Evolutionary conservation across 2,797 vertebrate genomes (phyloP).

Genomic region (Pteropus rufus): DNA sequence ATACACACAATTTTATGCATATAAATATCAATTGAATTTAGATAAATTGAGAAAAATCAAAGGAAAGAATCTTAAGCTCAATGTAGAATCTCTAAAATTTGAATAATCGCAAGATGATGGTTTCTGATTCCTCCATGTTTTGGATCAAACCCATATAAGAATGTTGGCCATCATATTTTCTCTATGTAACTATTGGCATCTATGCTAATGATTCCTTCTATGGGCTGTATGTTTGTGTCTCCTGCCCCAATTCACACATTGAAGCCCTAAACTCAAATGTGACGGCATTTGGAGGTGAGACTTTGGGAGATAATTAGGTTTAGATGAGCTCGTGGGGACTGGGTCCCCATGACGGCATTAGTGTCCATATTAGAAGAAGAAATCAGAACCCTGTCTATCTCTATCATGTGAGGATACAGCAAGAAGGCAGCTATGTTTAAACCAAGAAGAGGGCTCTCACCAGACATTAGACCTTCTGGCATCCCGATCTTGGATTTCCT

Average conservation of each 20-base stretch:
- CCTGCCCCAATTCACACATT: background rate
- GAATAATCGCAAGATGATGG: background rate
- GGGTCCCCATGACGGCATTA: background rate
- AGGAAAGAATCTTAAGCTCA: background rate
- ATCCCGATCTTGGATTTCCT: too few relatives aligned
- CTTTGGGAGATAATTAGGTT: background rate
- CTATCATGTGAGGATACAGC: background rate
- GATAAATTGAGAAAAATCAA: background rate
- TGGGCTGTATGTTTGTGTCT: background rate
- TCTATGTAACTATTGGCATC: background rate
- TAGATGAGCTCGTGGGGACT: background rate
- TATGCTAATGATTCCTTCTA: background rate
- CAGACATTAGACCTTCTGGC: background rate
- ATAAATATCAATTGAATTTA: background rate
- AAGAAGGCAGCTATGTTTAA: background rate
- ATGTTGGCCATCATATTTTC: background rate
- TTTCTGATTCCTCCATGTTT: background rate
- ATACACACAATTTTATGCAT: background rate
- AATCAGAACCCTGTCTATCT: background rate
- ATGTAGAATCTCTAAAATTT: background rate
- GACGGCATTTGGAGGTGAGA: background rate
- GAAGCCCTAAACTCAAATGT: fast-evolving
- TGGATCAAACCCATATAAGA: background rate
- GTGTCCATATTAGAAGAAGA: background rate
- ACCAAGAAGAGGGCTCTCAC: background rate